A percentile compares a stretch with the other conserved stretches of the same genome.
phyloP scores from a whole-genome alignment of 2,888 invertebrate genomes.

The Agonopterix arenella region DNA sequence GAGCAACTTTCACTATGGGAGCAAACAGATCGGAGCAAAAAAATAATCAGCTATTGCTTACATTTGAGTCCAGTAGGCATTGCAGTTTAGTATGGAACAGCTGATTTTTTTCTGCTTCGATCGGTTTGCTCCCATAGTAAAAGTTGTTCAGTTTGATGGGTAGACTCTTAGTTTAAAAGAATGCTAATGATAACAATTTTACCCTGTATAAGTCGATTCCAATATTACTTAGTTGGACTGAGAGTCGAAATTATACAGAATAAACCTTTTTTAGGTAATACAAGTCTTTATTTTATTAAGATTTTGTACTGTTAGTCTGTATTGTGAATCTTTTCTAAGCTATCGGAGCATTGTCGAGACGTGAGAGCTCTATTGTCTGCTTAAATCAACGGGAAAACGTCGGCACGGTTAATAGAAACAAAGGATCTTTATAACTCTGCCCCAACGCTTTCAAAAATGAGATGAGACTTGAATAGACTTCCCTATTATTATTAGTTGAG shows the following conservation, averaged over 20 bases:
- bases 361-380: conserved; percentile 54
- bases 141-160: too few relatives aligned
- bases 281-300: conserved; percentile 51
- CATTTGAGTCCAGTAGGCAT: too few relatives aligned
- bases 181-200: too few relatives aligned
- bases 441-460: conserved; percentile 48
- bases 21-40: too few relatives aligned
- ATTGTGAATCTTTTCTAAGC: conserved; percentile 63
- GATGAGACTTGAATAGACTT: conserved; percentile 2
- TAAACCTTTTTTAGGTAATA: conserved; percentile 35
- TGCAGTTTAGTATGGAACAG: too few relatives aligned
- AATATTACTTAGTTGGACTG: conserved; percentile 5
- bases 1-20: too few relatives aligned
- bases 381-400: conserved; percentile 53
- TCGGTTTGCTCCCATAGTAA: too few relatives aligned
- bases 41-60: too few relatives aligned
- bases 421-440: conserved; percentile 55
- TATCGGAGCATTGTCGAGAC: conserved; percentile 52
- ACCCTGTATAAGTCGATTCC: conserved; percentile 13
- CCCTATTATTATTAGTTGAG: background rate
- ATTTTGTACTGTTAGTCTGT: conserved; percentile 50
- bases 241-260: conserved; percentile 29
- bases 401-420: conserved; percentile 55
- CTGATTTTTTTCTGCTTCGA: too few relatives aligned
- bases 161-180: too few relatives aligned